These are phyloP conservation scores for Dicyrtomina minuta DNA, from an alignment of 2,888 invertebrate genomes.

Conservation along the genomic window DNA sequence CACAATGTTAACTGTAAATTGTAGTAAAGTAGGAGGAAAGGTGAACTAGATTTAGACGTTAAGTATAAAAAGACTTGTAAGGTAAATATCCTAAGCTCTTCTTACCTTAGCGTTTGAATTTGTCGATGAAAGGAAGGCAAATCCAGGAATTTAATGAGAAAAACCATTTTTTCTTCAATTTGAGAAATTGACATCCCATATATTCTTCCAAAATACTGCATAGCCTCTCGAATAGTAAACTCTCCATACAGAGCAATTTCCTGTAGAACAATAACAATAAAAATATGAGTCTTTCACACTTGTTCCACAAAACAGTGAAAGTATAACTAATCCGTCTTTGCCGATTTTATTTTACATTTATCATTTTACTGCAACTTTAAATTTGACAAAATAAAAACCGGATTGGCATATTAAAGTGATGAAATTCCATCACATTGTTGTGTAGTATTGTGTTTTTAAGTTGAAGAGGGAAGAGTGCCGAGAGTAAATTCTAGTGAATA, in stretches of 20 bases:
- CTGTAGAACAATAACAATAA: conserved; percentile 55
- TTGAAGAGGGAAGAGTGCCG: no score
- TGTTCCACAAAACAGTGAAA: background rate
- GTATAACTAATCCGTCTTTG: no score
- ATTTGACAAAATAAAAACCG: no score
- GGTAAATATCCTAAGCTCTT: conserved; percentile 33
- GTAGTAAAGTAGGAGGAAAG: background rate
- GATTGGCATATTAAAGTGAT: no score
- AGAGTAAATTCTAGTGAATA: no score
- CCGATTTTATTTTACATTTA: no score
- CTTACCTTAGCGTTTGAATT: conserved; percentile 72
- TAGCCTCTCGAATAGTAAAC: conserved; percentile 90
- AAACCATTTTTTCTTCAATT: conserved; percentile 77
- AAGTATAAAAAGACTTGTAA: background rate
- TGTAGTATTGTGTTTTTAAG: no score
- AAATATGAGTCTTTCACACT: background rate
- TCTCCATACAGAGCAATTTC: conserved; percentile 88
- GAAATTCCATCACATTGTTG: no score
- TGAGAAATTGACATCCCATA: conserved; percentile 85
- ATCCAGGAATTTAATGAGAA: conserved; percentile 85
- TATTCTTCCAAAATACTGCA: conserved; percentile 95
- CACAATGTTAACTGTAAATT: conserved; percentile 5
- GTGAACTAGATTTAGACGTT: background rate
- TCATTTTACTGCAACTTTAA: no score
- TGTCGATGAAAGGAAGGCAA: conserved; percentile 81